Conservation (phyloP, 2,888 invertebrate genomes). For the Sussaba pulchella region DNA sequence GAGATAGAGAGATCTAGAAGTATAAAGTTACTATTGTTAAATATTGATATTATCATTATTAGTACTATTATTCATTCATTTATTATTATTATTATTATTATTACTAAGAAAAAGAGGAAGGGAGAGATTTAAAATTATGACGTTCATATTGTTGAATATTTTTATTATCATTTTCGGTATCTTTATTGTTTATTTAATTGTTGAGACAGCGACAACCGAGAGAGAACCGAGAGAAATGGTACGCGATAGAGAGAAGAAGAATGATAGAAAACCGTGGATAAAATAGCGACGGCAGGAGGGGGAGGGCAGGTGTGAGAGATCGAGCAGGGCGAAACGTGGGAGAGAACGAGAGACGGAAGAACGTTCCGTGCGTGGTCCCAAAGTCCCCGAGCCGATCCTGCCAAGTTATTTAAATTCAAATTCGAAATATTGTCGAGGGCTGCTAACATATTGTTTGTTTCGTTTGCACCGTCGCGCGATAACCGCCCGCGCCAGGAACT, state of each 20-base stretch:
- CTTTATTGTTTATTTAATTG: no score
- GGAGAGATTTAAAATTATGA: no score
- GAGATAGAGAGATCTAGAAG: no score
- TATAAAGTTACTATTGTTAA: no score
- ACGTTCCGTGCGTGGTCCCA: slow-evolving; percentile 82
- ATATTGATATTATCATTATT: no score
- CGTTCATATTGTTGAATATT: no score
- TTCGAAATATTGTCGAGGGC: slow-evolving; percentile 84
- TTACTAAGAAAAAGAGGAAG: no score
- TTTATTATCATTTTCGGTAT: no score
- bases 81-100: no score
- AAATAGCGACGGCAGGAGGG: slow-evolving; percentile 49
- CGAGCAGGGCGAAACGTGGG: slow-evolving; percentile 61
- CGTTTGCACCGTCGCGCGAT: slow-evolving; percentile 78
- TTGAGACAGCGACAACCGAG: no score
- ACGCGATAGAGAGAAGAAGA: slow-evolving; percentile 65
- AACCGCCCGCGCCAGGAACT: slow-evolving; percentile 55
- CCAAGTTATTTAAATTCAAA: slow-evolving; percentile 85
- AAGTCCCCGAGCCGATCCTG: slow-evolving; percentile 84
- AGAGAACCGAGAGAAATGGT: slow-evolving; percentile 55
- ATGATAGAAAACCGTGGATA: slow-evolving; percentile 58
- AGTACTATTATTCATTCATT: no score
- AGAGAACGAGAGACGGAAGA: slow-evolving; percentile 72
- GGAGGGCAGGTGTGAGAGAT: slow-evolving; percentile 59
- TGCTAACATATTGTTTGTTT: slow-evolving; percentile 85